phyloP scores from a whole-genome alignment of 2,888 invertebrate species.

The Sabatieria punctata region DNA sequence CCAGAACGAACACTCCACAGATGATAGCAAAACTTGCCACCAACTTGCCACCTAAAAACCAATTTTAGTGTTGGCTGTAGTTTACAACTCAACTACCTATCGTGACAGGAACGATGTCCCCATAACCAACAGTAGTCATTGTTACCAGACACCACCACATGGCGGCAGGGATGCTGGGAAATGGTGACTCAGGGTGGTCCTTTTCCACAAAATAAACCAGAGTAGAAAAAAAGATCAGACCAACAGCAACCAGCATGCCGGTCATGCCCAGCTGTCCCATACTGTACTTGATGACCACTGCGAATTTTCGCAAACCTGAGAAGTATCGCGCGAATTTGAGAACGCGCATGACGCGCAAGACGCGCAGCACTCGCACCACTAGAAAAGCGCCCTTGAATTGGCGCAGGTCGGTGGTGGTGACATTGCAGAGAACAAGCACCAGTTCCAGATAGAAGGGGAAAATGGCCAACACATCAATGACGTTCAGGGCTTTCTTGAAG shows the following conservation, averaged over 20 bases:
- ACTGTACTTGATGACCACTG: neutral
- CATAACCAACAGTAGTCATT: too few species aligned
- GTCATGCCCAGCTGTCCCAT: conserved; percentile 28
- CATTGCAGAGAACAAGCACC: too few species aligned
- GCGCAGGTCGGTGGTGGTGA: too few species aligned
- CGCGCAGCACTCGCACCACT: conserved; percentile 27
- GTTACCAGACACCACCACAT: conserved; percentile 30
- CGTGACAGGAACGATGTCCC: too few species aligned
- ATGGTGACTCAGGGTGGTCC: conserved; percentile 26
- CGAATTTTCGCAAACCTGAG: neutral
- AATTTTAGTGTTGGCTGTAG: too few species aligned
- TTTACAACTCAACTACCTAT: too few species aligned
- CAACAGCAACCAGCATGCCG: conserved; percentile 27
- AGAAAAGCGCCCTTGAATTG: conserved; percentile 25
- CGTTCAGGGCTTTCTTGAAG: too few species aligned
- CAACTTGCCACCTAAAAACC: too few species aligned
- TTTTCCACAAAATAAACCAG: conserved; percentile 30
- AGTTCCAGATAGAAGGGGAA: too few species aligned
- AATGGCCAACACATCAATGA: too few species aligned
- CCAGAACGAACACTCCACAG: too few species aligned
- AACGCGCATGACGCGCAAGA: conserved; percentile 25
- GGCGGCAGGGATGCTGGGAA: conserved; percentile 28
- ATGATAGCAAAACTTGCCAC: too few species aligned
- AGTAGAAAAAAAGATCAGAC: conserved; percentile 29
- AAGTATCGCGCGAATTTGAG: conserved; percentile 24